These are phyloP conservation scores for Clarias gariepinus DNA, from an alignment of 2,113 vertebrate species.

Conservation along the genomic window DNA sequence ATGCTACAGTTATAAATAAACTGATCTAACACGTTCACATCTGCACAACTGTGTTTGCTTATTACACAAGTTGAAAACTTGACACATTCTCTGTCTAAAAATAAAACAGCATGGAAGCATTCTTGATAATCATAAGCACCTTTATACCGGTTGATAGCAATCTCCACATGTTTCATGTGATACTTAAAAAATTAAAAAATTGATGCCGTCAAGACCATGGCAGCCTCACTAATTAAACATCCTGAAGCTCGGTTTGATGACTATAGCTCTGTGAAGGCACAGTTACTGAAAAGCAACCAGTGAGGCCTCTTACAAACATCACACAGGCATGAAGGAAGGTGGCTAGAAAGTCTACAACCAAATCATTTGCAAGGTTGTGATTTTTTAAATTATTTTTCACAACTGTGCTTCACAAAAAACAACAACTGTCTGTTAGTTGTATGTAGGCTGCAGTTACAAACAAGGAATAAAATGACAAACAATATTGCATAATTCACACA, in stretches of 20 bases:
- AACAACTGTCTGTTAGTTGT: neutral
- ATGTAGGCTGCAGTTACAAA: neutral
- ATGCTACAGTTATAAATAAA: too few species aligned
- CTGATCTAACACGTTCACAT: too few species aligned
- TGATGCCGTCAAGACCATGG: too few species aligned
- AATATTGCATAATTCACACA: neutral
- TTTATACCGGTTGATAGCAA: neutral
- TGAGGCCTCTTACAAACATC: conserved; percentile 15
- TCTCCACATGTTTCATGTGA: neutral
- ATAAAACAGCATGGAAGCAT: neutral
- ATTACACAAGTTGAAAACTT: neutral
- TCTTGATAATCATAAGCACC: neutral
- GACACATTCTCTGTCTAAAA: neutral
- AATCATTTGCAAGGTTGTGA: neutral
- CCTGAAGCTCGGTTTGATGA: too few species aligned
- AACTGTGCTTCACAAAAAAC: neutral
- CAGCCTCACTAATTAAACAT: neutral
- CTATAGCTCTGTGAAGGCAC: neutral
- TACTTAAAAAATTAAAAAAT: neutral
- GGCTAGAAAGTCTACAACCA: too few species aligned
- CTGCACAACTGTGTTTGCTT: neutral
- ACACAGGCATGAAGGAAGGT: neutral
- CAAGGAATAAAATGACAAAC: neutral
- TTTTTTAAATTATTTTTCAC: neutral
- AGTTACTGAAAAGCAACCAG: neutral